These are phyloP conservation scores for Merodon equestris DNA, from an alignment of 2,888 invertebrate genomes.

Conservation along the genomic window DNA sequence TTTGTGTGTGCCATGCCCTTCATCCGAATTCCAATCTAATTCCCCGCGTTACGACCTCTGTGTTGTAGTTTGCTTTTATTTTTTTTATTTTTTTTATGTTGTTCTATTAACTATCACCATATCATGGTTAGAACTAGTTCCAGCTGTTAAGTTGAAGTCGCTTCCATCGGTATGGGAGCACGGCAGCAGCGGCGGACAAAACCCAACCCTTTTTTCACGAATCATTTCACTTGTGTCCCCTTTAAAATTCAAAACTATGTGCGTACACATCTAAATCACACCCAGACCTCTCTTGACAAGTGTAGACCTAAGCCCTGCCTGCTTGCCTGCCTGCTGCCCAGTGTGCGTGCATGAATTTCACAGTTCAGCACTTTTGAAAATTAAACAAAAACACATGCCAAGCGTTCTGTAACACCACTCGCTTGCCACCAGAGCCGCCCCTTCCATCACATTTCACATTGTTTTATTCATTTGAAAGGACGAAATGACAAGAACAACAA, in stretches of 20 bases:
- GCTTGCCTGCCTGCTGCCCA: slow-evolving; percentile 5
- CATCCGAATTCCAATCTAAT: slow-evolving; percentile 28
- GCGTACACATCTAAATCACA: slow-evolving; percentile 65
- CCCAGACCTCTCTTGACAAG: slow-evolving; percentile 13
- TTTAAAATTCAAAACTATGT: slow-evolving; percentile 67
- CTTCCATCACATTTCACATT: slow-evolving; percentile 47
- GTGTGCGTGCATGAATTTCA: slow-evolving; percentile 68
- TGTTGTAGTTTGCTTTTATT: no score
- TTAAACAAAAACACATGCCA: slow-evolving; percentile 68
- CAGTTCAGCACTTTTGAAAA: slow-evolving; percentile 69
- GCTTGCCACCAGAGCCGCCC: slow-evolving; percentile 32
- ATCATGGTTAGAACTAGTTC: no score
- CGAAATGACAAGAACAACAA: slow-evolving; percentile 9
- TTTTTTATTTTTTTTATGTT: no score
- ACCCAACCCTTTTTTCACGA: slow-evolving; percentile 67
- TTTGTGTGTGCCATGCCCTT: slow-evolving; percentile 23
- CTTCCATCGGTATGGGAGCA: slow-evolving; percentile 13
- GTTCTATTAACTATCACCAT: no score
- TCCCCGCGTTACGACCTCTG: slow-evolving; percentile 33
- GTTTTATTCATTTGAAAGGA: slow-evolving; percentile 58
- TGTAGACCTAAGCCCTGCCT: neutral
- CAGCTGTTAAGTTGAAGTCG: slow-evolving; percentile 9
- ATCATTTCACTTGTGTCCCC: slow-evolving; percentile 62
- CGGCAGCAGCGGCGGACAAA: slow-evolving; percentile 55
- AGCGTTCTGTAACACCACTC: slow-evolving; percentile 60